A percentile compares a stretch with the other conserved stretches of the same genome.
phyloP scores from a whole-genome alignment of 2,797 vertebrate species.

The Zenarchopterus dispar region DNA sequence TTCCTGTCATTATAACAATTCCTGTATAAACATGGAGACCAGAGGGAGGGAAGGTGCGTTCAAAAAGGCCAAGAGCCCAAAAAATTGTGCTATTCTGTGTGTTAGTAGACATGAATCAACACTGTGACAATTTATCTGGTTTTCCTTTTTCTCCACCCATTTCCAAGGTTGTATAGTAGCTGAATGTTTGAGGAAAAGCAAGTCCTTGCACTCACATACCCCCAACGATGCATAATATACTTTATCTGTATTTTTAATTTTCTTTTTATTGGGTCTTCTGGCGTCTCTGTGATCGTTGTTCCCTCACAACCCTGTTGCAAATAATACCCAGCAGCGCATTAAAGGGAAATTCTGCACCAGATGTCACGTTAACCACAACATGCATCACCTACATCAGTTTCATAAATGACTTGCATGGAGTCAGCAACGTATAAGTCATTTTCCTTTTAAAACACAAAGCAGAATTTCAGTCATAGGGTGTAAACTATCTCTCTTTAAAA shows the following conservation, averaged over 20 bases:
- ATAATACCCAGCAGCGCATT: constrained; percentile 58
- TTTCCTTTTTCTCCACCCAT: constrained; percentile 32
- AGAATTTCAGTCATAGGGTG: constrained; percentile 71
- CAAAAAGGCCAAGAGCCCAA: constrained; percentile 33
- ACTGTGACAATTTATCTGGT: constrained; percentile 35
- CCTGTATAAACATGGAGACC: constrained; percentile 57
- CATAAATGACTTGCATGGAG: constrained; percentile 86
- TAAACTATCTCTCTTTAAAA: constrained; percentile 76
- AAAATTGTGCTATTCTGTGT: constrained; percentile 26
- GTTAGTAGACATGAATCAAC: constrained; percentile 37
- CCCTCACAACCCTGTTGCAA: constrained; percentile 56
- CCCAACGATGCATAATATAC: constrained; percentile 44
- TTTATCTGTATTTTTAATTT: constrained; percentile 62
- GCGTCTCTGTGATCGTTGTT: constrained; percentile 57
- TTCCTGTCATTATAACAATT: constrained; percentile 75
- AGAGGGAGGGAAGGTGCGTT: constrained; percentile 33
- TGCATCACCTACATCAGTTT: constrained; percentile 77
- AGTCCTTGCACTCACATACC: constrained; percentile 53
- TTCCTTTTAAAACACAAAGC: constrained; percentile 55
- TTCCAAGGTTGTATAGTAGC: neutral
- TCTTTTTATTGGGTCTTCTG: constrained; percentile 51
- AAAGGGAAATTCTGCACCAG: constrained; percentile 74
- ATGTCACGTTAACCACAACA: constrained; percentile 77
- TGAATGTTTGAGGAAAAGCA: constrained; percentile 38
- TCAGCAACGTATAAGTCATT: constrained; percentile 83